A percentile compares a stretch with the other conserved stretches of the same genome.
Conservation (phyloP, 2,113 vertebrate genomes). For the Chamaea fasciata region DNA sequence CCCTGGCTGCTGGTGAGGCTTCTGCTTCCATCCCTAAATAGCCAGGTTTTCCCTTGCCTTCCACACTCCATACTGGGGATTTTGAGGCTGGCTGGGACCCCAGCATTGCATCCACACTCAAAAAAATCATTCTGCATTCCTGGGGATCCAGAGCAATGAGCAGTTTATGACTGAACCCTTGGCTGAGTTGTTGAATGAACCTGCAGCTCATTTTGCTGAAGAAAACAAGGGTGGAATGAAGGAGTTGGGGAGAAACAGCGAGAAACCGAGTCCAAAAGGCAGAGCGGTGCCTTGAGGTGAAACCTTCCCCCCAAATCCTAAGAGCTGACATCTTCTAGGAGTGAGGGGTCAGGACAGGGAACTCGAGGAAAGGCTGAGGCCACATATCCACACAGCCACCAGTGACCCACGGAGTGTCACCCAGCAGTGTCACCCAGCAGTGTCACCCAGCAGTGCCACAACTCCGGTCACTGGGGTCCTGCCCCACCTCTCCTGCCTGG, state of each 20-base stretch:
- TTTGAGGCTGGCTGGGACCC: not conserved
- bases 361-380: not conserved
- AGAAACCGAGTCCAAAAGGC: not conserved
- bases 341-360: not conserved
- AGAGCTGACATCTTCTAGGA: not conserved
- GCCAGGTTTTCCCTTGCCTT: not conserved
- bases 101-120: not conserved
- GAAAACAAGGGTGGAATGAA: accelerated
- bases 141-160: not conserved
- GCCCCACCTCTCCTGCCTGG: not conserved
- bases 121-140: not conserved
- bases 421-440: not conserved
- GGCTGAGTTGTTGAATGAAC: accelerated
- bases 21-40: not conserved
- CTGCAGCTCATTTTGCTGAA: not conserved
- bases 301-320: not conserved
- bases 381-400: not conserved
- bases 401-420: not conserved
- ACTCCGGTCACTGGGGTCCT: accelerated
- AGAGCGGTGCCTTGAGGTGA: not conserved
- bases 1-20: not conserved
- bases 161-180: accelerated
- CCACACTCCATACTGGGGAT: accelerated
- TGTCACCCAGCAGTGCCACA: not conserved
- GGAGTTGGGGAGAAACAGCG: accelerated